Evolutionary conservation across 2,113 vertebrate species (phyloP).

Genomic region (Nanger granti): DNA sequence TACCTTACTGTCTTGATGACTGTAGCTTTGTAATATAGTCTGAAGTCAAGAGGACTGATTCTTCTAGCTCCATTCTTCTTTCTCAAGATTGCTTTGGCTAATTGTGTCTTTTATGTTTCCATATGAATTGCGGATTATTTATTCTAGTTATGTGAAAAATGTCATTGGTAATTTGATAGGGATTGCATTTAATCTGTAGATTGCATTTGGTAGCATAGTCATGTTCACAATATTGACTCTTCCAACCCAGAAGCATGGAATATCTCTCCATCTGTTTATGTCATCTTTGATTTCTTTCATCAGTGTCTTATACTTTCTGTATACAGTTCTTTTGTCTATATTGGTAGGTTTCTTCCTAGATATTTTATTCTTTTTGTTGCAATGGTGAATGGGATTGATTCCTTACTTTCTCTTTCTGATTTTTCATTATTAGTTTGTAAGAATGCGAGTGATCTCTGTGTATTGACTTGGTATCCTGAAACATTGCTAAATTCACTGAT

Average conservation of each 20-base stretch:
- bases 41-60: background rate
- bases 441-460: background rate
- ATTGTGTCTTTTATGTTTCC: background rate
- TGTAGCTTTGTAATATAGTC: background rate
- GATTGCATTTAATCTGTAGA: background rate
- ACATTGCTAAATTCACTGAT: background rate
- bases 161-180: background rate
- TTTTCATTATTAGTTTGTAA: background rate
- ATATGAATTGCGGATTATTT: background rate
- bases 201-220: background rate
- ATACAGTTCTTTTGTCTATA: background rate
- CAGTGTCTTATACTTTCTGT: background rate
- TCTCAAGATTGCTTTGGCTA: background rate
- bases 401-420: background rate
- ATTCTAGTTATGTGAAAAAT: background rate
- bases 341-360: background rate
- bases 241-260: background rate
- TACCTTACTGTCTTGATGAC: background rate
- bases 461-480: background rate
- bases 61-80: background rate
- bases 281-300: background rate
- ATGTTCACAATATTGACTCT: background rate
- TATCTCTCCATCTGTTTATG: background rate
- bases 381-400: background rate
- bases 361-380: background rate